Conservation (phyloP, 2,888 invertebrate species). For the Dugesia japonica region DNA sequence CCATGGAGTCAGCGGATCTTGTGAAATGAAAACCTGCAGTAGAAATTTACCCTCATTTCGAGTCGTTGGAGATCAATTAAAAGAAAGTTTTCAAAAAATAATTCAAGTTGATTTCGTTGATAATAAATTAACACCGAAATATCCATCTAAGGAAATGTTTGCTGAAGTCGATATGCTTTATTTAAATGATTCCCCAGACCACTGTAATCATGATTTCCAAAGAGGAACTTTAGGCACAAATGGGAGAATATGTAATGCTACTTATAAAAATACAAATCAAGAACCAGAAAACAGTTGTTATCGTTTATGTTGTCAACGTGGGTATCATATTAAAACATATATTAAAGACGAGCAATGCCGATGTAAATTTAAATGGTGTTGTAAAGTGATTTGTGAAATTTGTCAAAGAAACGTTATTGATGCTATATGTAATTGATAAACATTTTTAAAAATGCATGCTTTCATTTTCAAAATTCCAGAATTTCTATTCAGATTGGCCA, state of each 20-base stretch:
- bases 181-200: conserved; percentile 64
- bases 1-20: conserved; percentile 31
- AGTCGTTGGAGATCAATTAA: conserved; percentile 24
- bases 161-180: conserved; percentile 22
- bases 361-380: conserved; percentile 91
- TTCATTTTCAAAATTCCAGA: neutral
- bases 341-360: conserved; percentile 73
- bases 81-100: neutral
- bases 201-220: conserved; percentile 69
- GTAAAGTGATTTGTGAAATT: conserved; percentile 80
- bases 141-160: neutral
- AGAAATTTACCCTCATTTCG: conserved; percentile 28
- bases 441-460: neutral
- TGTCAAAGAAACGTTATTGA: conserved; percentile 50
- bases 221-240: conserved; percentile 73
- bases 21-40: conserved; percentile 32
- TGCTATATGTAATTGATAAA: conserved; percentile 26
- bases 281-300: conserved; percentile 54
- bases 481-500: neutral
- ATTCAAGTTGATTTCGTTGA: neutral
- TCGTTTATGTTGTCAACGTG: conserved; percentile 84
- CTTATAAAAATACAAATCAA: neutral
- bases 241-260: conserved; percentile 50
- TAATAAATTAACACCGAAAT: neutral
- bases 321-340: conserved; percentile 68